Evolutionary conservation across 2,888 invertebrate species (phyloP), one percentile per base, ranked within the genome.

Genomic region (Leucozona laternaria): DNA sequence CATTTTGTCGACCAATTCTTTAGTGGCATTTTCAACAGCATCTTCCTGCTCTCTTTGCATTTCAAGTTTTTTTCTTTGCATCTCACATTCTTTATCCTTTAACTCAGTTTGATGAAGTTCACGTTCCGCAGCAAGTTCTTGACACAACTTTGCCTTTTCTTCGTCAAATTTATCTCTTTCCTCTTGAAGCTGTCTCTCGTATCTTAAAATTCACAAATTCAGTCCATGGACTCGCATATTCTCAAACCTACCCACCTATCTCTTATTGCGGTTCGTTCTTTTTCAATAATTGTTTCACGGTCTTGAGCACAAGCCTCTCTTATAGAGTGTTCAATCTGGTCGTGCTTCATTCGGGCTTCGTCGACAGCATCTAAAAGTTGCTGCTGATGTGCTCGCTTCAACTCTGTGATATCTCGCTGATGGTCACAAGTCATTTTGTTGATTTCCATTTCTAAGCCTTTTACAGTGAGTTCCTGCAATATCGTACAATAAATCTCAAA

Each of bases 391-490:
- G 93, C 90, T 58, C 91, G 89, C 79, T 92, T 93, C 3, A 93
- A 77, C 55, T 92, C 95, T 0, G 94, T 93, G 70, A 95, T 90
- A 90, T 95, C 95, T 73, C 94, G 94, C 90, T 95, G 94, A 90
- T 96, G 96, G 2, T 95, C 93, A 22, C 95, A 94, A 40, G 96
- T 95, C 95, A 97, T 96, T 89, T 95, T 95, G 28, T 96, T 94
- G 4, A 97, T 93, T 91, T 97, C 97, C 0, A 96, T 95, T 92
- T 97, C 97, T n/a, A 97, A 91, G 0, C 97, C 97, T 93, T 97
- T 97, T 0, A 97, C 96, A 5, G 97, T 97, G 90, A 97, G 93
- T 91, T 97, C 97, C 96, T 95, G 34, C 7, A 64, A 31, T 55
- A 22, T 25, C 57, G 17, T n/a, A n/a, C 13, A n/a, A 64, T 11